Evolutionary conservation across 2,113 vertebrate species (phyloP).

Genomic region (Labrus mixtus): DNA sequence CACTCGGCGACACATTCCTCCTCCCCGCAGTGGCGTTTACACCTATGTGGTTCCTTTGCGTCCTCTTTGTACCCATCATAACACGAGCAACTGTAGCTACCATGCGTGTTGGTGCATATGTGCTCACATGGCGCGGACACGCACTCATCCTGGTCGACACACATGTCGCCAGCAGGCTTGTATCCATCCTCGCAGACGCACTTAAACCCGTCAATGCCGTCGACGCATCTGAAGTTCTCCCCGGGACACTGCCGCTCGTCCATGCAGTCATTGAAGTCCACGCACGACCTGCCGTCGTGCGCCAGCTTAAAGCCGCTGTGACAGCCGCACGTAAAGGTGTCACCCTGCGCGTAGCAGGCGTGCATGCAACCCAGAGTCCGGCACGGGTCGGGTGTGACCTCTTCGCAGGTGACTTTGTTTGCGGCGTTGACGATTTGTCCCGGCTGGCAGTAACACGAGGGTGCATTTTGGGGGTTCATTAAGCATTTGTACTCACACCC

Average conservation of each 20-base stretch:
- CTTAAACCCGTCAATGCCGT: constrained; percentile 47
- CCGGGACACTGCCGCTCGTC: constrained; percentile 65
- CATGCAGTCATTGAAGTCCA: constrained; percentile 70
- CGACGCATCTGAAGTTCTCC: constrained; percentile 61
- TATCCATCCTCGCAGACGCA: constrained; percentile 76
- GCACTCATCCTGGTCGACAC: constrained; percentile 80
- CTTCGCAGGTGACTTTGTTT: constrained; percentile 64
- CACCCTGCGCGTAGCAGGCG: constrained; percentile 33
- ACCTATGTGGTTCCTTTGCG: constrained; percentile 13
- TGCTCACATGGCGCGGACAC: constrained; percentile 77
- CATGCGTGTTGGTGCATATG: constrained; percentile 38
- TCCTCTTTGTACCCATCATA: constrained; percentile 31
- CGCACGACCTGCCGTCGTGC: constrained; percentile 57
- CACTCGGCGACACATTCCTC: constrained; percentile 69
- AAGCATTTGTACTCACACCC: constrained; percentile 72
- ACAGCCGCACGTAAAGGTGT: constrained; percentile 55
- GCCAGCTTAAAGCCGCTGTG: constrained; percentile 59
- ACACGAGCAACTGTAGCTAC: constrained; percentile 76
- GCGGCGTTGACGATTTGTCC: constrained; percentile 25
- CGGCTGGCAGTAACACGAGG: constrained; percentile 65
- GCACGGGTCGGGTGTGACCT: constrained; percentile 43
- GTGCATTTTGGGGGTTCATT: fast-evolving
- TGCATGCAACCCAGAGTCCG: constrained; percentile 46
- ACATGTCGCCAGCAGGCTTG: not conserved
- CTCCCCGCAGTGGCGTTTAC: constrained; percentile 59